phyloP scores from a whole-genome alignment of 2,888 invertebrate species.

The Aleiodes testaceus region DNA sequence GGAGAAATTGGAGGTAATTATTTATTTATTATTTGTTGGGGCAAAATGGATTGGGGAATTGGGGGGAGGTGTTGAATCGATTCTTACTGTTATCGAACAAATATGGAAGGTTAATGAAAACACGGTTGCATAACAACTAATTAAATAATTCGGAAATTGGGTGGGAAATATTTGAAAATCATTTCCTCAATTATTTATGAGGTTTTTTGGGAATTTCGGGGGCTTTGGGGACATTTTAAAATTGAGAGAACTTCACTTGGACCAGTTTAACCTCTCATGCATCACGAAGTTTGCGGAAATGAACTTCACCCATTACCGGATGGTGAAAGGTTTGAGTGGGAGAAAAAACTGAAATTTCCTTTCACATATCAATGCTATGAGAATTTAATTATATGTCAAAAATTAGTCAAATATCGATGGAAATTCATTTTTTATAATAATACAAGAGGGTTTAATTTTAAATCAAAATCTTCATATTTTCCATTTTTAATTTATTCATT shows the following conservation, averaged over 20 bases:
- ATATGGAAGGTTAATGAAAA: slow-evolving; percentile 41
- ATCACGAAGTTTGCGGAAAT: too few relatives aligned
- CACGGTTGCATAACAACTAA: slow-evolving; percentile 44
- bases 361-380: slow-evolving; percentile 1
- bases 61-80: not conserved
- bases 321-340: too few relatives aligned
- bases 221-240: not conserved
- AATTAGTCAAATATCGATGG: too few relatives aligned
- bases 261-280: too few relatives aligned
- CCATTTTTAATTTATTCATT: not conserved
- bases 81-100: slow-evolving; percentile 36
- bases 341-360: too few relatives aligned
- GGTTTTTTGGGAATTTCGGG: slow-evolving; percentile 13
- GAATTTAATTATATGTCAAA: too few relatives aligned
- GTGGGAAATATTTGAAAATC: slow-evolving; percentile 1
- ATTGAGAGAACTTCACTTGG: not conserved
- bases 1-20: too few relatives aligned
- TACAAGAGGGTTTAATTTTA: too few relatives aligned
- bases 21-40: not conserved
- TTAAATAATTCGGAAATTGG: not conserved
- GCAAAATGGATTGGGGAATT: not conserved
- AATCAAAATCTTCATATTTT: slow-evolving; percentile 5
- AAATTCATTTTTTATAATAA: too few relatives aligned
- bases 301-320: too few relatives aligned
- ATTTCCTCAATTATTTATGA: slow-evolving; percentile 23